Percentiles rank a stretch among this genome's conserved stretches.
Conservation (phyloP, 2,113 vertebrate genomes). For the Herpetotheres cachinnans region DNA sequence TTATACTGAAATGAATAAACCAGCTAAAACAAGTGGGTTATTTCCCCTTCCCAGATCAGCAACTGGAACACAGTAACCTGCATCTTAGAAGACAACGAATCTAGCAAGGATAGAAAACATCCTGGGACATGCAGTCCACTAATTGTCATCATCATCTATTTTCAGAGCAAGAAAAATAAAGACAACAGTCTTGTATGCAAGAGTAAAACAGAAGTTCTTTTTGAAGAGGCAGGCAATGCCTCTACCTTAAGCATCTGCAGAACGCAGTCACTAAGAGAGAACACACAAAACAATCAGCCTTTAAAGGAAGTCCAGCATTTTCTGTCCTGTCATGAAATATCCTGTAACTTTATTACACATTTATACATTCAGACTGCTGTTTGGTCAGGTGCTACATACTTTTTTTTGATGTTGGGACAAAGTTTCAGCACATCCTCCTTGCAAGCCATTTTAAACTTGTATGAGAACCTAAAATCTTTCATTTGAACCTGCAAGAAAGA, state of each 20-base stretch:
- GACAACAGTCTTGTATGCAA: background rate
- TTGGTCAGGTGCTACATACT: slow-evolving; percentile 76
- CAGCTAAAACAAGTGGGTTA: background rate
- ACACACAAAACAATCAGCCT: background rate
- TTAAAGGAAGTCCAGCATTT: background rate
- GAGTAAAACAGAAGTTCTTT: background rate
- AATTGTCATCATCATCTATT: background rate
- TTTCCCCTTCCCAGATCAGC: background rate
- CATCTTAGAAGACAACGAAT: background rate
- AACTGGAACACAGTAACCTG: background rate
- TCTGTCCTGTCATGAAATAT: background rate
- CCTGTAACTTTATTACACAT: background rate
- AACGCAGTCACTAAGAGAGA: background rate
- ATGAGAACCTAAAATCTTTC: slow-evolving; percentile 97
- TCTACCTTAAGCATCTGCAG: background rate
- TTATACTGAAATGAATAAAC: background rate
- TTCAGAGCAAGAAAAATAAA: background rate
- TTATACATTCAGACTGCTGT: background rate
- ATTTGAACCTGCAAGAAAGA: slow-evolving; percentile 85
- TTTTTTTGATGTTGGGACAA: slow-evolving; percentile 97
- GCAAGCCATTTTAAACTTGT: slow-evolving; percentile 98
- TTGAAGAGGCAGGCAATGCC: background rate
- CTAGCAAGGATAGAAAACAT: background rate
- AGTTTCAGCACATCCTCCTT: slow-evolving; percentile 96
- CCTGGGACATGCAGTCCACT: background rate